Evolutionary conservation across 2,113 vertebrate species (phyloP), one percentile per base, ranked within the genome.

Genomic region (Choloepus hoffmanni): DNA sequence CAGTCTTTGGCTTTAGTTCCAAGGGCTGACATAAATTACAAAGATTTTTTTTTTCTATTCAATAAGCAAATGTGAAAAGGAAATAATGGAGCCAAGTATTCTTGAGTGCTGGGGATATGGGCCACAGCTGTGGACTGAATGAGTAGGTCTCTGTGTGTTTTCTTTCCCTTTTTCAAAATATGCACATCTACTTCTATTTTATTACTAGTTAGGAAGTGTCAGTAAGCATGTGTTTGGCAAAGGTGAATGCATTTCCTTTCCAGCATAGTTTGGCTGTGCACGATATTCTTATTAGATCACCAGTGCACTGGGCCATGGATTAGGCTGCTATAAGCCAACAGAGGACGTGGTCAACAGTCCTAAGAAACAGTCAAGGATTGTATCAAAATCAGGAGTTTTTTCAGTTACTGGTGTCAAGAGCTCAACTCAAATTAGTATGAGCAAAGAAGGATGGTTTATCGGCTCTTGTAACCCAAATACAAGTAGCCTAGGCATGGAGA

Each of bases 201-300:
- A 74, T 86, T 82, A 43, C 50, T 48, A 33, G 45, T 85, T 85
- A 95, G 82, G 28, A 90, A 83, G 90, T 90, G 43, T 55, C 94
- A 94, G 19, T 28, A 65, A 92, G 53, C 43, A 28, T 50, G 33
- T 90, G 16, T 88, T 85, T 88, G 68, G 62, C 40, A 89, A 95
- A 85, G 28, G 43, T 67, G 36, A 86, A 19, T 85, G 3, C 40
- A 62, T 50, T 18, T 79, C 23, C 40, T 73, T 88, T 33, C n/a
- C 77, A 53, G 40, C 28, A 8, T 33, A 63, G 24, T 74, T 88
- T 89, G 79, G 55, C 48, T 95, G 30, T 89, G 76, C 79, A 84
- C 0, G 5, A 76, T 78, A 43, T 83, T 82, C 72, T 85, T 79
- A 72, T 77, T 82, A 92, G 82, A 53, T 90, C 55, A 43, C 30